Percentiles rank a stretch among this genome's conserved stretches.
Evolutionary conservation across 2,113 vertebrate species (phyloP).

Genomic region (Uria aalge): DNA sequence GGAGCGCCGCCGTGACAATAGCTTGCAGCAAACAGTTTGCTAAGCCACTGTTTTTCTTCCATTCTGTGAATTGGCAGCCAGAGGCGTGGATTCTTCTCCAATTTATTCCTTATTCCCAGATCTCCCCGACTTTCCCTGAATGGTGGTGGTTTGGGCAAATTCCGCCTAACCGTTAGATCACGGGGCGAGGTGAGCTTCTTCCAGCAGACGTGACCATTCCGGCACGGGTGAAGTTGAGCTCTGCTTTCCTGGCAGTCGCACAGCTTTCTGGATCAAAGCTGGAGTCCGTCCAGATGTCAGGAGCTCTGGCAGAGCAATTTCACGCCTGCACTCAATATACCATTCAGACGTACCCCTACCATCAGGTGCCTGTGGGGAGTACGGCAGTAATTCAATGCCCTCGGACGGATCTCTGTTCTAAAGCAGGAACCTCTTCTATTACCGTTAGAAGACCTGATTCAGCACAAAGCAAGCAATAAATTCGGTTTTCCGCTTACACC

Average conservation of each 20-base stretch:
- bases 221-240: accelerated
- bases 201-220: accelerated
- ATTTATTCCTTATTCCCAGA: neutral
- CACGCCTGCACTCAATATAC: neutral
- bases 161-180: accelerated
- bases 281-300: neutral
- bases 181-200: neutral
- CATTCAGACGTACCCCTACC: neutral
- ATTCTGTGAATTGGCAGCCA: neutral
- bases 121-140: neutral
- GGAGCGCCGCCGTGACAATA: neutral
- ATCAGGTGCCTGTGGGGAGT: neutral
- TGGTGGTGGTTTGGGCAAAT: accelerated
- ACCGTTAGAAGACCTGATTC: neutral
- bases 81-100: neutral
- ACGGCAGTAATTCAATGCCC: neutral
- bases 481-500: neutral
- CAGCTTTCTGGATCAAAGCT: neutral
- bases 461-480: neutral
- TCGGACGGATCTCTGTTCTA: neutral
- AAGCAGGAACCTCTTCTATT: neutral
- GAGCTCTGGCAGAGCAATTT: neutral
- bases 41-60: neutral
- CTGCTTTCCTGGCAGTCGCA: neutral
- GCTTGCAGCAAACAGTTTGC: neutral